Percentiles rank a stretch among this genome's conserved stretches.
Conservation (phyloP, 2,113 vertebrate species). For the Thunnus maccoyii region DNA sequence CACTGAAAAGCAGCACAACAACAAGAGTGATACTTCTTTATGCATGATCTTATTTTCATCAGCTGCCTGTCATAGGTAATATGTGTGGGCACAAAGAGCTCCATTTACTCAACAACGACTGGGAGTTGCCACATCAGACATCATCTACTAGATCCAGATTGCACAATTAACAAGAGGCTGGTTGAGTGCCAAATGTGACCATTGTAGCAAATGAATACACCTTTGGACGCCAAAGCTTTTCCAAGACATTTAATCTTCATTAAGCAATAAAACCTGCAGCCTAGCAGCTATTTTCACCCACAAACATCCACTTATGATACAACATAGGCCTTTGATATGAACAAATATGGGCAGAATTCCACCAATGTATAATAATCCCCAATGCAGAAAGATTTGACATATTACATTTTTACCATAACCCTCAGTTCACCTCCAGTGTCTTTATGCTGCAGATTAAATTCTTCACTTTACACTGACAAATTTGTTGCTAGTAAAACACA, state of each 20-base stretch:
- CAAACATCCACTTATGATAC: constrained; percentile 34
- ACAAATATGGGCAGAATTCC: neutral
- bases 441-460: neutral
- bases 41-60: constrained; percentile 68
- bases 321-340: neutral
- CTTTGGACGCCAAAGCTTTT: constrained; percentile 63
- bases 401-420: neutral
- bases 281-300: constrained; percentile 28
- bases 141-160: constrained; percentile 65
- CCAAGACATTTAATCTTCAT: constrained; percentile 71
- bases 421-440: neutral
- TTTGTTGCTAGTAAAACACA: constrained; percentile 3
- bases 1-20: constrained; percentile 42
- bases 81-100: constrained; percentile 40
- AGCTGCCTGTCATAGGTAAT: constrained; percentile 54
- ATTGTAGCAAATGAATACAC: constrained; percentile 68
- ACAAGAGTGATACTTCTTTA: constrained; percentile 45
- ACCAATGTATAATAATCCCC: neutral
- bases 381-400: neutral
- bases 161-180: constrained; percentile 70
- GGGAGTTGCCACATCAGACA: constrained; percentile 40
- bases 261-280: constrained; percentile 56
- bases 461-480: neutral
- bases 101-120: constrained; percentile 37
- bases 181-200: constrained; percentile 64